Conservation (phyloP, 2,113 vertebrate genomes). For the Phasianus colchicus region DNA sequence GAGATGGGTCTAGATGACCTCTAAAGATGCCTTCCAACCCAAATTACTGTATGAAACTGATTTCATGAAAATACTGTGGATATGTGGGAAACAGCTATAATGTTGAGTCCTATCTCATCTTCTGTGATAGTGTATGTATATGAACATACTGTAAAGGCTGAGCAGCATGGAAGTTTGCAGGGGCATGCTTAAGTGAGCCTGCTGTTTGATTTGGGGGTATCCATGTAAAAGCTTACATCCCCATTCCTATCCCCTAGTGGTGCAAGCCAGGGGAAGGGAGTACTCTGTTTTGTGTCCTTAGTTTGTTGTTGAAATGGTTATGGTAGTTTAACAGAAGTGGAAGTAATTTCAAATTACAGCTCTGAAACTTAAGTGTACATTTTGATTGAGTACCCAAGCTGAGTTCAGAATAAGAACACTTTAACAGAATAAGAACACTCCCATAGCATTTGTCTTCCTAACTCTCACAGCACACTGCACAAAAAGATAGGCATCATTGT, state of each 20-base stretch:
- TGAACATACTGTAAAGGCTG: neutral
- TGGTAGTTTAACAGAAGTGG: neutral
- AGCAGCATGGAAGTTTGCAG: neutral
- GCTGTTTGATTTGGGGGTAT: accelerated
- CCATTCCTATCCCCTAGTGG: accelerated
- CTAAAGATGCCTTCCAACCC: neutral
- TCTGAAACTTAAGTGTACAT: neutral
- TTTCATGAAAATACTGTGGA: neutral
- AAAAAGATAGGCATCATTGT: neutral
- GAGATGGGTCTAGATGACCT: neutral
- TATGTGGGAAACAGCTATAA: neutral
- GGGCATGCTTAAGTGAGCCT: neutral
- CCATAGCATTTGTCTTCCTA: neutral
- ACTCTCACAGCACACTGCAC: neutral
- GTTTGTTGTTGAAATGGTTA: neutral
- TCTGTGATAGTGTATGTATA: neutral
- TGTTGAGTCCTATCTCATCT: neutral
- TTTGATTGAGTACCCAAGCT: neutral
- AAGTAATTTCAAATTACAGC: neutral
- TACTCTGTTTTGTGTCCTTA: neutral
- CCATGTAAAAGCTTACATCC: neutral
- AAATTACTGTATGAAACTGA: neutral
- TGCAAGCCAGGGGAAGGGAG: accelerated
- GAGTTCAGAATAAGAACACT: neutral
- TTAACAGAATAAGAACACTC: no score